Base-by-base conservation (phyloP, 2,888 invertebrate genomes). In the Lasioglossum malachurum region DNA sequence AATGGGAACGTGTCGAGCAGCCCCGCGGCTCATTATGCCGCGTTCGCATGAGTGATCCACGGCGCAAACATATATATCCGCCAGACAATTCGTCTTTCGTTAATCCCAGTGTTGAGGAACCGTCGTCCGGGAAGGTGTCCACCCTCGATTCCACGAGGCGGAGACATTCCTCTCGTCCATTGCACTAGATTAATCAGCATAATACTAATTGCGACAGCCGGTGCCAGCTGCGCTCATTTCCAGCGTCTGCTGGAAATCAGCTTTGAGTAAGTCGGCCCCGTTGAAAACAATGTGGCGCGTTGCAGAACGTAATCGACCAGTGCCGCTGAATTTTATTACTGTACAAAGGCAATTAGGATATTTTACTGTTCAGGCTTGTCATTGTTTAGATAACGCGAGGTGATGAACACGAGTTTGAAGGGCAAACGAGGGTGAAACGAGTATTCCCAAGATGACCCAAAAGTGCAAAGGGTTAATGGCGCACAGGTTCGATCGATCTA, bases 151-250 rank as follows among this genome's bases (percentile, higher is more conserved):
- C 72, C 83, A 80, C 69, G 14, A 85, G 81, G 69, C 46, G 60
- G 27, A 71, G 27, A 71, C 74, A 77, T 80, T 80, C 80, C 35
- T 74, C 35, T 41, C 44, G 78, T 85, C 74, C 78, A 67, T 88
- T 79, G 82, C 83, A 86, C 84, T 74, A 77, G 76, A 72, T 67
- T 76, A 60, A 89, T 89, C 87, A 79, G 79, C 86, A 91, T 91
- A 91, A 75, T 83, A 72, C 84, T 79, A 88, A 91, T 89, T 82
- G 80, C 84, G 78, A 80, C 78, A 85, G 89, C 79, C 73, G 77
- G 71, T 67, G 72, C 38, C 87, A 87, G 87, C 87, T 87, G 86
- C 80, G 79, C 23, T 46, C 73, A 74, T 85, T 81, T 78, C 72
- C 74, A 75, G 69, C 78, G 78, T 83, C 82, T 77, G 80, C 75